Evolutionary conservation across 2,888 invertebrate genomes (phyloP).

Genomic region (Plutella xylostella): DNA sequence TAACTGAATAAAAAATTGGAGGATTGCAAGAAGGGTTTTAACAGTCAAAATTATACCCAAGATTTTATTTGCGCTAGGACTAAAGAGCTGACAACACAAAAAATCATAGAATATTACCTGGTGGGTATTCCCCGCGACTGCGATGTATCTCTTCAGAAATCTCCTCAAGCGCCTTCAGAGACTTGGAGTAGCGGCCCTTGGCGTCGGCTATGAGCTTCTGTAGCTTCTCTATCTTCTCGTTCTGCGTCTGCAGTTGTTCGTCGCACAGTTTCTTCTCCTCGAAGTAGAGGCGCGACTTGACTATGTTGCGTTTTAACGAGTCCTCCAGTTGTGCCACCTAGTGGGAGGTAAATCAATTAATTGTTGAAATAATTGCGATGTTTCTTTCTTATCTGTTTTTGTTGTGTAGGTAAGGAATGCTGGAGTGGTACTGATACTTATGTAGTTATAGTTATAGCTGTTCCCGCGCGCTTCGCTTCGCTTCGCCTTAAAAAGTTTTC

Average conservation of each 20-base stretch:
- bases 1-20: no score
- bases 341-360: not conserved
- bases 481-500: no score
- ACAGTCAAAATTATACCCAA: no score
- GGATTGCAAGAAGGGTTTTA: no score
- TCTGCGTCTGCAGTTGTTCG: constrained; percentile 86
- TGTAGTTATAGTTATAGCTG: no score
- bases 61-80: no score
- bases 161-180: constrained; percentile 85
- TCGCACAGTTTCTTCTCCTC: constrained; percentile 91
- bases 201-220: constrained; percentile 83
- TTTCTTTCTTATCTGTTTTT: no score
- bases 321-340: constrained; percentile 85
- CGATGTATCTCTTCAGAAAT: constrained; percentile 94
- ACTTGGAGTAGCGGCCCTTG: constrained; percentile 84
- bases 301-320: constrained; percentile 82
- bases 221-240: constrained; percentile 83
- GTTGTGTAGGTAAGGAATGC: no score
- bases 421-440: no score
- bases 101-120: no score
- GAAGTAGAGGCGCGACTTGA: constrained; percentile 90
- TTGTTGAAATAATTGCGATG: not conserved
- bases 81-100: no score
- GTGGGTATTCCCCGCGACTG: constrained; percentile 68
- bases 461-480: no score